Base-by-base conservation (phyloP, 2,113 vertebrate species). In the Orcinus orca region DNA sequence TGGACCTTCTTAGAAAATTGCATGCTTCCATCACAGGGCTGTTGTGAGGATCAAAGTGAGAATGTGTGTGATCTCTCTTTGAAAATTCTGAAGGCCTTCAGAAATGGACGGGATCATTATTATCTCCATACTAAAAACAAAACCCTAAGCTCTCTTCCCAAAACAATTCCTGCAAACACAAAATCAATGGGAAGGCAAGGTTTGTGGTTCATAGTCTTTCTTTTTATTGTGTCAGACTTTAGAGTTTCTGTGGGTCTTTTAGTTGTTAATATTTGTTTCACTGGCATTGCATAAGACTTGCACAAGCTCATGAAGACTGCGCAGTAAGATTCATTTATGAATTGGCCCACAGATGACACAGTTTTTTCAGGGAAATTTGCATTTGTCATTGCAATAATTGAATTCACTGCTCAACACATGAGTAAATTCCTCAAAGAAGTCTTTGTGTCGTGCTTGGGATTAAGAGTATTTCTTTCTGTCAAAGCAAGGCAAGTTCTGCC, bases 1-100 rank as follows among this genome's bases (percentile, higher is more conserved):
- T 95, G 93, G 90, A 86, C 83, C 97, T 96, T 96, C 85, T 53
- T 70, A 87, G 96, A 97, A 86, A 95, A 95, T 65, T 63, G 60
- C 74, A 60, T 36, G 82, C 68, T 92, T 94, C 77, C 63, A 50
- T 95, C 89, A n/a, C 74, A 95, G 82, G 15, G 82, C 62, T 65
- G 58, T 20, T 82, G 65, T 31, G 50, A 97, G 71, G 86, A 97
- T 97, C 96, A 97, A 96, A 98, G 97, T 77, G 89, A 80, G 96
- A 97, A 95, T 79, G 81, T 71, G 53, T 2, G 0, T 58, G 79
- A 97, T 38, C 44, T 88, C 0, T 5, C 83, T 97, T 92, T 94
- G 95, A 97, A 97, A 92, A 62, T 58, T 38, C 79, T 33, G 62
- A 96, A 73, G 83, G 44, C 70, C 23, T 44, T 58, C 77, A 77